These are phyloP conservation scores for Metopolophium dirhodum DNA, from an alignment of 1,140 invertebrate genomes.

Conservation along the genomic window DNA sequence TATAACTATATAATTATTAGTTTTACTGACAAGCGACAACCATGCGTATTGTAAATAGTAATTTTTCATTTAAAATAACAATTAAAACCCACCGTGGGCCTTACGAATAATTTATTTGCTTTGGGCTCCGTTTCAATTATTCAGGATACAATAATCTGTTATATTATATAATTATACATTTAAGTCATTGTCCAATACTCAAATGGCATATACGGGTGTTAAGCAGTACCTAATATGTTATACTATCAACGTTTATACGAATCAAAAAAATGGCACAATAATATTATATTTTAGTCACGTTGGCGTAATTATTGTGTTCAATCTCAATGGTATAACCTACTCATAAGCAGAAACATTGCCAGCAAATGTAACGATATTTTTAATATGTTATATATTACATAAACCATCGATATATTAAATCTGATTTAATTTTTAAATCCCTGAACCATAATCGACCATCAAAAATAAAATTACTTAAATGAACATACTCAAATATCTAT, in stretches of 20 bases:
- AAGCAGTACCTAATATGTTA: neutral
- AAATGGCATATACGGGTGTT: neutral
- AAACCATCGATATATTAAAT: neutral
- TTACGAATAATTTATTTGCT: conserved; percentile 18
- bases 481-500: neutral
- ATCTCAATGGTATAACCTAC: neutral
- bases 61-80: neutral
- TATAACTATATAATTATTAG: conserved; percentile 5
- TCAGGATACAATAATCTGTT: neutral
- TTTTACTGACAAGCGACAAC: neutral
- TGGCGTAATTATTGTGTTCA: conserved; percentile 25
- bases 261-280: neutral
- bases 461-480: neutral
- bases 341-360: neutral
- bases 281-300: neutral
- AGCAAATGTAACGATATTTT: neutral
- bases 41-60: neutral
- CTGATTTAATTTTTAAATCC: neutral
- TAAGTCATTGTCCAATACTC: neutral
- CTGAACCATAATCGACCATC: neutral
- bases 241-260: neutral
- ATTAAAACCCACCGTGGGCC: neutral
- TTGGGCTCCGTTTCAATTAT: conserved; percentile 11
- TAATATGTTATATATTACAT: neutral
- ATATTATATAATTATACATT: conserved; percentile 25